These are phyloP conservation scores for Podargus strigoides DNA, from an alignment of 2,797 vertebrate species.

Conservation along the genomic window DNA sequence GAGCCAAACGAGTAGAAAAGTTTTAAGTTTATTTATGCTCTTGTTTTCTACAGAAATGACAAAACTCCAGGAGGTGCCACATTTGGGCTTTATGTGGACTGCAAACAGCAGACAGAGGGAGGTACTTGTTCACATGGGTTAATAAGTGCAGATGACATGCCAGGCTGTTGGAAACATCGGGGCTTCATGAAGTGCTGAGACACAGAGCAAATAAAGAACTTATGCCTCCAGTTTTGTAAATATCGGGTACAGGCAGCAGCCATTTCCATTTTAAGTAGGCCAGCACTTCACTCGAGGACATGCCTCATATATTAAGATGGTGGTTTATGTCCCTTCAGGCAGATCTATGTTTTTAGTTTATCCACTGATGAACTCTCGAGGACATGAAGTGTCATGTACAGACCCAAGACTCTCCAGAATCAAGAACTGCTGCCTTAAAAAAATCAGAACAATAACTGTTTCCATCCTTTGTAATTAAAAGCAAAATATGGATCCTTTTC, in stretches of 20 bases:
- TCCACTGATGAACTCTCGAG: neutral
- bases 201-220: slow-evolving; percentile 31
- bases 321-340: slow-evolving; percentile 21
- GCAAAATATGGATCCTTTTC: slow-evolving; percentile 19
- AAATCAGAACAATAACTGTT: neutral
- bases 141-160: neutral
- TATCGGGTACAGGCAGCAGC: slow-evolving; percentile 4
- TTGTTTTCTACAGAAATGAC: neutral
- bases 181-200: neutral
- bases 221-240: slow-evolving; percentile 19
- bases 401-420: neutral
- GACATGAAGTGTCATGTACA: neutral
- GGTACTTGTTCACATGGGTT: neutral
- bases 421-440: neutral
- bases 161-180: neutral
- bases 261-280: slow-evolving; percentile 49
- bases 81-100: neutral
- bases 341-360: slow-evolving; percentile 43
- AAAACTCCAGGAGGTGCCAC: neutral
- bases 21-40: neutral
- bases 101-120: neutral
- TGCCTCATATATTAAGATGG: slow-evolving; percentile 38
- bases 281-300: slow-evolving; percentile 37
- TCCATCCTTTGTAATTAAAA: slow-evolving; percentile 12
- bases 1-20: neutral